Evolutionary conservation across 2,888 invertebrate species (phyloP), one percentile per base, ranked within the genome.

Genomic region (Eretmocerus hayati): DNA sequence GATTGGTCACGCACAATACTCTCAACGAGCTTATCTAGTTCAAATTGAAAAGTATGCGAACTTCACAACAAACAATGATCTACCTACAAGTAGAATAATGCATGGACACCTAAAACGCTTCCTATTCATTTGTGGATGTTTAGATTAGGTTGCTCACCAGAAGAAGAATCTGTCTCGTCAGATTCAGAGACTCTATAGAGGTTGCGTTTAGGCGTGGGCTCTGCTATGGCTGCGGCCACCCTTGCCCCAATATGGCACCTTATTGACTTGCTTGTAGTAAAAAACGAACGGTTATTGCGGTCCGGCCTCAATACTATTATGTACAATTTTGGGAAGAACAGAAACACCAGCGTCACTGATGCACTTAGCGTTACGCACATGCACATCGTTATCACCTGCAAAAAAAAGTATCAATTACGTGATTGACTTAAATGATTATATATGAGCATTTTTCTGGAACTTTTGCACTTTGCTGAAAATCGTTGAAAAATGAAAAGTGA

Each of bases 291-390:
- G 58, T 84, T 85, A 71, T 89, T 89, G 63, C 81, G 80, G 71
- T 86, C 84, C 4, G 88, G 87, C 50, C 81, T 78, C 60, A 83
- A 76, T 33, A 86, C 66, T 56, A 87, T 87, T 61, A 86, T 84
- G 69, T 85, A 88, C 37, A 87, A 72, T 72, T 87, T 86, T 3
- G 87, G 87, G 54, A 84, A 75, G 72, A 88, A 87, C 48, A 87
- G 76, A 57, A 87, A 80, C 41, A 81, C 75, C 62, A 87, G 78
- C 35, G 83, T 84, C 6, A 86, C 85, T 59, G 81, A 78, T 5
- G 86, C 85, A 61, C 82, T 83, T 42, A 86, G 72, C n/a, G 81
- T 83, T 39, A 85, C 81, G 62, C 85, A 84, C 71, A 86, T 77
- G 60, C 84, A 83, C 77, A 66, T 63, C 26, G 64, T 64, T 36